These are phyloP conservation scores for Petaurus breviceps DNA, from an alignment of 2,113 vertebrate genomes.

Conservation along the genomic window DNA sequence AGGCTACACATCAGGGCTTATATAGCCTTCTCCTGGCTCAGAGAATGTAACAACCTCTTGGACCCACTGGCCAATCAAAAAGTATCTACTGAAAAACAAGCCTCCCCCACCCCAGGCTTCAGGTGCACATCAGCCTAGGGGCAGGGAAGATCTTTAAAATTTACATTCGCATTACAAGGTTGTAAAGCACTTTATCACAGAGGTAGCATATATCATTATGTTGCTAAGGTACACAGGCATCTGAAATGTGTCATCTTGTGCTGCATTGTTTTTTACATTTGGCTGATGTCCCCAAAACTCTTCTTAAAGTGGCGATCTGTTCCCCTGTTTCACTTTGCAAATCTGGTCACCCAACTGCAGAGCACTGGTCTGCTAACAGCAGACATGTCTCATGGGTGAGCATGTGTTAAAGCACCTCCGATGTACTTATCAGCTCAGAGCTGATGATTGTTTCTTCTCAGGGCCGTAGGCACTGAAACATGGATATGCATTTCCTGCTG, in stretches of 20 bases:
- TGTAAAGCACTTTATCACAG: slow-evolving; percentile 65
- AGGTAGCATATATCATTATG: slow-evolving; percentile 75
- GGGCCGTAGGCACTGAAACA: not conserved
- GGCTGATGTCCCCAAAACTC: slow-evolving; percentile 35
- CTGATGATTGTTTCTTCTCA: not conserved
- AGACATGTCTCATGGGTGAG: not conserved
- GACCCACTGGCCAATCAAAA: too few relatives aligned
- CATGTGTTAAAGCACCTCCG: not conserved
- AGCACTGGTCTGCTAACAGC: not conserved
- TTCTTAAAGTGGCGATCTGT: slow-evolving; percentile 42
- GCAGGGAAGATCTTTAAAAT: too few relatives aligned
- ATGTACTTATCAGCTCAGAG: not conserved
- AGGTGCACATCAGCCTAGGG: too few relatives aligned
- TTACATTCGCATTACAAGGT: too few relatives aligned
- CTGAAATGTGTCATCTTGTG: slow-evolving; percentile 62
- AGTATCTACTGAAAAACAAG: too few relatives aligned
- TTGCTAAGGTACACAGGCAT: slow-evolving; percentile 54
- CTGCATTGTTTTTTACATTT: slow-evolving; percentile 56
- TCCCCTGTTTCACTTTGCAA: slow-evolving; percentile 4
- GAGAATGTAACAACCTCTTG: too few relatives aligned
- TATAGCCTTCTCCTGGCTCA: too few relatives aligned
- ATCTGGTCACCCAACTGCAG: not conserved
- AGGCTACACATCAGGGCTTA: too few relatives aligned
- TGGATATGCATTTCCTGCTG: not conserved
- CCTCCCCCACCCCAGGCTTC: too few relatives aligned